A percentile compares a stretch with the other conserved stretches of the same genome.
Conservation (phyloP, 2,113 vertebrate genomes). For the Lathamus discolor region DNA sequence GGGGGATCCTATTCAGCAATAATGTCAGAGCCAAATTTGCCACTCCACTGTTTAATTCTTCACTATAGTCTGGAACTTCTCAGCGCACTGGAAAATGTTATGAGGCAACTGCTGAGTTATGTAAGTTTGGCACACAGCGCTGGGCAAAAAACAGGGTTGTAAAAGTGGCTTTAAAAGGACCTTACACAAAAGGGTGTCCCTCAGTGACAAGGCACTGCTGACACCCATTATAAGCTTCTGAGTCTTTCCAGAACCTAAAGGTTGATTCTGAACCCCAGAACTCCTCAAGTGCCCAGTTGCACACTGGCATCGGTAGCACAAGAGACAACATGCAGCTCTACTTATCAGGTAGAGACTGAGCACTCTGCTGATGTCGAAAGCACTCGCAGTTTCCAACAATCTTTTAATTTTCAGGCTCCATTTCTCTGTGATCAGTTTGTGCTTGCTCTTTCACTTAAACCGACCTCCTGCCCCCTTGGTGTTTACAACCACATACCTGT, state of each 20-base stretch:
- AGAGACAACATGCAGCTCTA: rapidly evolving
- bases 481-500: not conserved
- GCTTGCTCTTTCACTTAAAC: not conserved
- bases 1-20: not conserved
- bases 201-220: not conserved
- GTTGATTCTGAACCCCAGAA: not conserved
- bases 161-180: not conserved
- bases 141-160: not conserved
- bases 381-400: not conserved
- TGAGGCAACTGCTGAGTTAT: not conserved
- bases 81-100: not conserved
- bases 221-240: not conserved
- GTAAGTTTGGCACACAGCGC: not conserved
- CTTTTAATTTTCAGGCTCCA: not conserved
- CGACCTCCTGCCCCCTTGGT: not conserved
- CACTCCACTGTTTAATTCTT: not conserved
- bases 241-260: not conserved
- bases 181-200: not conserved
- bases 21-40: not conserved
- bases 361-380: not conserved
- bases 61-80: not conserved
- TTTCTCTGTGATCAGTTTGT: not conserved
- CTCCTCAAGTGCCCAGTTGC: rapidly evolving
- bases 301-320: not conserved
- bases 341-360: not conserved